Percentiles rank a stretch among this genome's conserved stretches.
These are phyloP conservation scores for Suncus etruscus DNA, from an alignment of 2,113 vertebrate genomes.

Conservation along the genomic window DNA sequence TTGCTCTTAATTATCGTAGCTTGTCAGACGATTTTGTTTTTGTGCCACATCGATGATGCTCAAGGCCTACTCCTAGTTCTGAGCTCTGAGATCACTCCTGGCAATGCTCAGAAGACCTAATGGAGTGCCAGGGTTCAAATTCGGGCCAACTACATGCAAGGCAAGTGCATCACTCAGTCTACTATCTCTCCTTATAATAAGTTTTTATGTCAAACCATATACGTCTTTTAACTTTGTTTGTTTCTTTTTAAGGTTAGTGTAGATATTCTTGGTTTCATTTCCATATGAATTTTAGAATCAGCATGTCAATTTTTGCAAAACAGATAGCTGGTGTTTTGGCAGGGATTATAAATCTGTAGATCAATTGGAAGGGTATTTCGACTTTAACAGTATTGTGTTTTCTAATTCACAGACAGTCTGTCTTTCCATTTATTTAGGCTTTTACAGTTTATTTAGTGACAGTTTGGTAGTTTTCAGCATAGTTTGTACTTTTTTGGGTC, in stretches of 20 bases:
- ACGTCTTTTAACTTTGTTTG: not conserved
- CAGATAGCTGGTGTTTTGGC: not conserved
- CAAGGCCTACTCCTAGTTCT: no score
- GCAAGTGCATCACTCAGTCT: no score
- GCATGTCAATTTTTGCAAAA: slow-evolving; percentile 1
- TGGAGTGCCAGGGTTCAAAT: no score
- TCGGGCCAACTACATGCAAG: no score
- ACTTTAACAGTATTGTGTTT: not conserved
- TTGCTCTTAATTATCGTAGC: no score
- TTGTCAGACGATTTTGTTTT: no score
- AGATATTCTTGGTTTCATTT: not conserved
- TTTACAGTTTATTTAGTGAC: not conserved
- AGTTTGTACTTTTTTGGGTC: no score
- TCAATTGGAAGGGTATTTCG: not conserved
- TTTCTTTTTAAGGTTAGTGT: not conserved
- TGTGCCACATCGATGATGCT: no score
- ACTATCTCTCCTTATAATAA: no score
- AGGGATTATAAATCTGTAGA: not conserved
- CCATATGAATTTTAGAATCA: not conserved
- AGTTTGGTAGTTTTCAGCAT: slow-evolving; percentile 29
- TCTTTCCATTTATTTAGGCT: slow-evolving; percentile 11
- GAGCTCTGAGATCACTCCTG: no score
- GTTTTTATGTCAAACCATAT: not conserved
- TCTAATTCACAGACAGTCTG: not conserved
- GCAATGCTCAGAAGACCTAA: no score